phyloP scores from a whole-genome alignment of 2,797 vertebrate species.

The Sebastes variabilis region DNA sequence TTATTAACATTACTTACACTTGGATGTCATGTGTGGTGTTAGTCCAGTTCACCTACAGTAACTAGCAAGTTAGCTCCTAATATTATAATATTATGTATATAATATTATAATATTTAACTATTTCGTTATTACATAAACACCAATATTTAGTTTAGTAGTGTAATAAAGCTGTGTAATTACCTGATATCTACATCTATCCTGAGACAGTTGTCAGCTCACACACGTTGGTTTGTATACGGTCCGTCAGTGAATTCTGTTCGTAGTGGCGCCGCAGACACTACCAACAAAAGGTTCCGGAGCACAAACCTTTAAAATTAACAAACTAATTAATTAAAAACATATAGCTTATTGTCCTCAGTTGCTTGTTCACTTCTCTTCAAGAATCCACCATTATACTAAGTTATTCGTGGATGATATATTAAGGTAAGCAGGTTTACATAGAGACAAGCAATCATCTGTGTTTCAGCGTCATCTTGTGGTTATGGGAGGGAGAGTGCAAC shows the following conservation, averaged over 20 bases:
- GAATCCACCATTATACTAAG: accelerated
- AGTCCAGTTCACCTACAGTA: background rate
- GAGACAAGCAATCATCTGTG: accelerated
- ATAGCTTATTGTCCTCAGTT: background rate
- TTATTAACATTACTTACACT: slow-evolving; percentile 2
- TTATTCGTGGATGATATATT: background rate
- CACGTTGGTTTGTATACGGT: slow-evolving; percentile 55
- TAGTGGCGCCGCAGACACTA: background rate
- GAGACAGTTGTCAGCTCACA: background rate
- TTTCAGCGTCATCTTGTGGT: slow-evolving; percentile 31
- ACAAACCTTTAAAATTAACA: background rate
- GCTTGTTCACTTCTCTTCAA: accelerated
- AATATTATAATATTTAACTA: background rate
- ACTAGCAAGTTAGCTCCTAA: too few relatives aligned
- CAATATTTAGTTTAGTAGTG: accelerated
- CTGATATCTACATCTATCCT: background rate
- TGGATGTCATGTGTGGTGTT: background rate
- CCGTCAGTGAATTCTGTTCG: slow-evolving; percentile 43
- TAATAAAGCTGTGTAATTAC: accelerated
- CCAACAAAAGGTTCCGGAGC: slow-evolving; percentile 43
- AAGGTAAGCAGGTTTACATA: accelerated
- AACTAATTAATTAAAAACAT: background rate
- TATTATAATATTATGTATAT: background rate
- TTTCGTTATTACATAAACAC: background rate
- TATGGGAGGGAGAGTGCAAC: accelerated